These are phyloP conservation scores for Acrocyrtus sp. DNA, from an alignment of 2,888 invertebrate genomes.

Conservation along the genomic window DNA sequence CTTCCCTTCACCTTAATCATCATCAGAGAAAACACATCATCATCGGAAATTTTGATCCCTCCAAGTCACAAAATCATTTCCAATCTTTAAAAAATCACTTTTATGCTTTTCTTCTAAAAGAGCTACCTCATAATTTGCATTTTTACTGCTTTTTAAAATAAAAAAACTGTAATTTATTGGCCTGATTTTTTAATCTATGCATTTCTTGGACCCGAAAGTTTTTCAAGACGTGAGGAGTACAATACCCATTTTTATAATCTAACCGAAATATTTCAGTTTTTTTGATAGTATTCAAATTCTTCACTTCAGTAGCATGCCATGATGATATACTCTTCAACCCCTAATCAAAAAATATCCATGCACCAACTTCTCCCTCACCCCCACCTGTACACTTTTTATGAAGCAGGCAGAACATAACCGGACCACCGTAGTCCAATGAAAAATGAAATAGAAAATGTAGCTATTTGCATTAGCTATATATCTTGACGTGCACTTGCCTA, in stretches of 20 bases:
- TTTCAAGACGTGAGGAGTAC: not conserved
- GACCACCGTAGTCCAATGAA: not conserved
- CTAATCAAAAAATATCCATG: not conserved
- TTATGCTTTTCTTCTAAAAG: constrained; percentile 4
- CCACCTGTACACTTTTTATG: not conserved
- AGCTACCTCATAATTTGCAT: constrained; percentile 34
- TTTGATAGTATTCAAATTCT: not conserved
- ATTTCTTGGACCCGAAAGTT: no score
- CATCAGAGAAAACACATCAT: constrained; percentile 2
- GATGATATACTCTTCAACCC: not conserved
- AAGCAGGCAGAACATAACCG: not conserved
- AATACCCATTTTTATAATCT: not conserved
- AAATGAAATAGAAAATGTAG: not conserved
- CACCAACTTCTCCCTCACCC: not conserved
- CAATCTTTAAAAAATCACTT: constrained; percentile 1
- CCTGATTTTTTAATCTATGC: not conserved
- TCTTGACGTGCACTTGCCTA: not conserved
- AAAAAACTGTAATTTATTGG: constrained; percentile 25
- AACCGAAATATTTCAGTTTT: not conserved
- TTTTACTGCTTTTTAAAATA: not conserved
- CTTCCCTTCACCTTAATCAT: constrained; percentile 19
- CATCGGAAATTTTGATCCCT: constrained; percentile 16
- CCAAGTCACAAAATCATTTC: constrained; percentile 9
- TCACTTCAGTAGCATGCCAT: no score
- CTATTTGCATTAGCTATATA: no score